phyloP scores from a whole-genome alignment of 2,888 invertebrate genomes.

The Fragum whitleyi region DNA sequence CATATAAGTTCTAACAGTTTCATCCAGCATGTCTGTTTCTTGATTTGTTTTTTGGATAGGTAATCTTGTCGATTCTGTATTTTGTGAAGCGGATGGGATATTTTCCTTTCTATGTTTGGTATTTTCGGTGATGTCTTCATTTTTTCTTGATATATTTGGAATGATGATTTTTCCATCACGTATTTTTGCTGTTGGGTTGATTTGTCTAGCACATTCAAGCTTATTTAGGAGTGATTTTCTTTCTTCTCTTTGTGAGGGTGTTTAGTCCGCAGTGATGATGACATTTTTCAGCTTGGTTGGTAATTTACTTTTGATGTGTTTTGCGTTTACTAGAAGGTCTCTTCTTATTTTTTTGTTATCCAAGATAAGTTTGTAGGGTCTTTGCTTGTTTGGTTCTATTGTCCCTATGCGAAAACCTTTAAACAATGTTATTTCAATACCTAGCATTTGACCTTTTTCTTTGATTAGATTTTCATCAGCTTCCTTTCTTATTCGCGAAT shows the following conservation, averaged over 20 bases:
- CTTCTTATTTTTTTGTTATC: background rate
- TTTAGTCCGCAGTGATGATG: background rate
- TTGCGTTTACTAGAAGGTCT: background rate
- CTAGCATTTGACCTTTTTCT: too few species aligned
- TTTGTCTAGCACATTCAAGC: background rate
- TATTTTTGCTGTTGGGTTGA: too few species aligned
- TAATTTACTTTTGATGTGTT: background rate
- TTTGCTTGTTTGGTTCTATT: too few species aligned
- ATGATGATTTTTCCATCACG: background rate
- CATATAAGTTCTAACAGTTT: background rate
- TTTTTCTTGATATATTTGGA: too few species aligned
- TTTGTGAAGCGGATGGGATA: too few species aligned
- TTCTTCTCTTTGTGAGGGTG: background rate
- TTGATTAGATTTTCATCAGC: too few species aligned
- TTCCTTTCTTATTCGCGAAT: too few species aligned
- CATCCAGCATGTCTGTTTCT: background rate
- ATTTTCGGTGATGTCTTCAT: background rate
- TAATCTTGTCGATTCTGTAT: background rate
- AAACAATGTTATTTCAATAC: too few species aligned
- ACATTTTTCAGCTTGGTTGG: background rate
- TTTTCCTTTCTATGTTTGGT: background rate
- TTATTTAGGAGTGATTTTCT: background rate
- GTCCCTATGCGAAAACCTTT: too few species aligned
- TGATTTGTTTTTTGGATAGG: too few species aligned
- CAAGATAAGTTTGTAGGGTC: too few species aligned